Base-by-base conservation (phyloP, 2,888 invertebrate species). In the Megastigmus dorsalis region DNA sequence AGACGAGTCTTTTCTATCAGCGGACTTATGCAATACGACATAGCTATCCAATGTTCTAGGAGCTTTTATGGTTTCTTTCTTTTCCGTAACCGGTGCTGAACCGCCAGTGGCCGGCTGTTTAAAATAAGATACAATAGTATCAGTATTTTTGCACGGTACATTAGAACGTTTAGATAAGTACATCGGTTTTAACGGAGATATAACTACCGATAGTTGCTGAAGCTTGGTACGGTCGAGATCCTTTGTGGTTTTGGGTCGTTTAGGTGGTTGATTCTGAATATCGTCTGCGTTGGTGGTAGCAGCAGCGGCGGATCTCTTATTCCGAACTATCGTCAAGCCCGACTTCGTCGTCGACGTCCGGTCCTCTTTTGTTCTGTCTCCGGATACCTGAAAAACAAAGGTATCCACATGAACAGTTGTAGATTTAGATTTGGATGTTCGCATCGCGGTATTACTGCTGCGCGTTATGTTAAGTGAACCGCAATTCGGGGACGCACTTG, bases 341-440 rank as follows among this genome's bases (percentile, higher is more conserved):
- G 62, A 45, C 26, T 10, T 60, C 23, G 45, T 23, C 43, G 4
- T 52, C 33, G 28, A 28, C 57, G 50, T 9, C n/a, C 38, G 20
- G 38, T 38, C 20, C 9, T 28, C 30, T 33, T 45, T 3, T 3
- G 7, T 30, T 20, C 54, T 41, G 7, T 18, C 54, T 26, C n/a
- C 13, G 48, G 71, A 45, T n/a, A 71, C 72, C 78, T 79, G 78
- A 75, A 78, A 79, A 71, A 78, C 66, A 78, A 59, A 36, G 60
- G 71, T 7, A 63, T 45, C 60, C 50, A 74, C 38, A 70, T 60
- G 69, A 67, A 18, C 55, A 10, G 48, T 28, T 23, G n/a, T 41
- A 18, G 33, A 1, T 28, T 15, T 36, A 3, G 20, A 28, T 30
- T 20, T 13, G 26, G n/a, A n/a, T n/a, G 18, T 10, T 30, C 10